Evolutionary conservation across 2,113 vertebrate genomes (phyloP), one percentile per base, ranked within the genome.

Genomic region (Aramus guarauna): DNA sequence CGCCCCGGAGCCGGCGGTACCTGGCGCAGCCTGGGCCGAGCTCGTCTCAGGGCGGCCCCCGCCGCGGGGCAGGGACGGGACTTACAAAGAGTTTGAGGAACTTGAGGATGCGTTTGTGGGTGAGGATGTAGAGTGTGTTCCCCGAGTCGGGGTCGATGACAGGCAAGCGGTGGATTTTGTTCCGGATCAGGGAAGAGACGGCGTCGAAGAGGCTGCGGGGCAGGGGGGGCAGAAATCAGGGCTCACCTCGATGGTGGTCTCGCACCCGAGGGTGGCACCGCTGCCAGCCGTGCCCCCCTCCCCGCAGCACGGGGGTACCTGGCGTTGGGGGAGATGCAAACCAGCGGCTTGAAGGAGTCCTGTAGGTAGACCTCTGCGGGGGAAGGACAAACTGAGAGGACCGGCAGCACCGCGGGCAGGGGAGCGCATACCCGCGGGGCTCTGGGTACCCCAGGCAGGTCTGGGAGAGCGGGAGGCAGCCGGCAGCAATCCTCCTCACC

Each of bases 21-120:
- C 78, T 36, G 72, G 71, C 34, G 24, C 58, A 27, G 72, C 64
- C 14, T 1, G 58, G 62, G 32, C 26, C 0, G 1, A 7, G 45
- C 29, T 37, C 1, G 2, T 50, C 5, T 48, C 7, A 1, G 15
- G 56, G 27, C 3, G 9, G 11, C 23, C 39, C 69, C 22, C 4
- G 19, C 30, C 12, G 5, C 3, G 8, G 36, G 41, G 36, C 37
- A 32, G 39, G 80, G 78, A 27, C 6, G 5, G 34, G 47, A 98
- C 99, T 99, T 96, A 99, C 99, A 97, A 99, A 99, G 81, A 99
- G 98, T 81, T 99, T 99, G 94, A 99, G 99, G 97, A 99, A 99
- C 97, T 99, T 99, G 90, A 99, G 99, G 96, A 99, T 99, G 95
- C 99, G 99, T 95, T 99, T 99, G 97, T 99, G 99, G n/a, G 99